These are phyloP conservation scores for Schizotus pectinicornis DNA, from an alignment of 2,888 invertebrate genomes.

Conservation along the genomic window DNA sequence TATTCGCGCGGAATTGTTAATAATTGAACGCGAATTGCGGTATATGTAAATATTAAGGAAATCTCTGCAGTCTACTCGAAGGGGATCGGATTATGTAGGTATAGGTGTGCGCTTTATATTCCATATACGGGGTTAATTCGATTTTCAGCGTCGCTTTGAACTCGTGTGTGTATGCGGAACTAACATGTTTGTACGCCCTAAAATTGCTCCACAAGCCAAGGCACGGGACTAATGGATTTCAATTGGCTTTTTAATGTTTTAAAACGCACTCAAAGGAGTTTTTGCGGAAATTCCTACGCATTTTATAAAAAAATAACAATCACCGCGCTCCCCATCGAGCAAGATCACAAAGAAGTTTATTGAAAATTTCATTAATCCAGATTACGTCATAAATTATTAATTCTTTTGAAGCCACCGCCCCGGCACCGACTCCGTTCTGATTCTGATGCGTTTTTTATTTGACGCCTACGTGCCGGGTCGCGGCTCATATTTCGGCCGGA, in stretches of 20 bases:
- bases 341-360: background rate
- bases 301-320: slow-evolving; percentile 28
- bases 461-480: background rate
- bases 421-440: background rate
- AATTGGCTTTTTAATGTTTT: slow-evolving; percentile 47
- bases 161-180: slow-evolving; percentile 46
- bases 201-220: slow-evolving; percentile 44
- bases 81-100: slow-evolving; percentile 27
- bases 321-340: background rate
- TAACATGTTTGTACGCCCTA: slow-evolving; percentile 45
- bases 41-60: slow-evolving; percentile 31
- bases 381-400: background rate
- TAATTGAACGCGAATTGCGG: slow-evolving; percentile 10
- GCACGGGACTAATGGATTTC: slow-evolving; percentile 46
- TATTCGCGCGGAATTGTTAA: slow-evolving; percentile 4
- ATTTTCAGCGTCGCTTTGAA: slow-evolving; percentile 44
- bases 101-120: slow-evolving; percentile 32
- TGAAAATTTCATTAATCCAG: slow-evolving; percentile 4
- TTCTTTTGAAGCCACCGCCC: background rate
- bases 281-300: slow-evolving; percentile 9
- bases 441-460: background rate
- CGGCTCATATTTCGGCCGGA: slow-evolving; percentile 2
- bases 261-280: slow-evolving; percentile 37
- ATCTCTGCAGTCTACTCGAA: slow-evolving; percentile 10
- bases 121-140: slow-evolving; percentile 40